Evolutionary conservation across 2,888 invertebrate species (phyloP).

Genomic region (Drosophila buzzatii): DNA sequence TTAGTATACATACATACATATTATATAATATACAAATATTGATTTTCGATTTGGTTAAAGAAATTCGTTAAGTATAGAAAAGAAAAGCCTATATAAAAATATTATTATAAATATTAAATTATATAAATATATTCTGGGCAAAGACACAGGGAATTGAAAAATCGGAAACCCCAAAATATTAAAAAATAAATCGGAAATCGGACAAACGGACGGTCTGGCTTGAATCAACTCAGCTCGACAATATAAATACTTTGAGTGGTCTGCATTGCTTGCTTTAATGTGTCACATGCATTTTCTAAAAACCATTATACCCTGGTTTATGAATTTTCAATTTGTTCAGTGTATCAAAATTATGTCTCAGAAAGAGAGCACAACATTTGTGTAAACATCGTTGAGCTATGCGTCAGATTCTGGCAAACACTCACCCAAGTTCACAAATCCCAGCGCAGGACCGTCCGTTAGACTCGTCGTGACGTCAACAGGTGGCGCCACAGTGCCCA

Average conservation of each 20-base stretch:
- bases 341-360: neutral
- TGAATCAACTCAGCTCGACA: neutral
- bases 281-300: neutral
- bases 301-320: neutral
- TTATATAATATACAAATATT: too few species aligned
- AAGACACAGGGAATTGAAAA: too few species aligned
- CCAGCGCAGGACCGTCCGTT: conserved; percentile 16
- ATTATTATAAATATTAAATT: too few species aligned
- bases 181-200: too few species aligned
- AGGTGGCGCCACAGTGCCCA: conserved; percentile 67
- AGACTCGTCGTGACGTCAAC: neutral
- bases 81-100: too few species aligned
- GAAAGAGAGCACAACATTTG: neutral
- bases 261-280: neutral
- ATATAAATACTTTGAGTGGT: neutral
- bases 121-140: too few species aligned
- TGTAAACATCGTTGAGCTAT: neutral
- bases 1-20: too few species aligned
- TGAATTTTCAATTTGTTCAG: neutral
- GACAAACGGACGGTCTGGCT: neutral
- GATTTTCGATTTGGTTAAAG: too few species aligned
- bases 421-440: conserved; percentile 63
- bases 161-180: too few species aligned
- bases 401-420: neutral
- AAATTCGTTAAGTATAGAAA: too few species aligned